Base-by-base conservation (phyloP, 2,888 invertebrate species). In the Strigamia crassipes region DNA sequence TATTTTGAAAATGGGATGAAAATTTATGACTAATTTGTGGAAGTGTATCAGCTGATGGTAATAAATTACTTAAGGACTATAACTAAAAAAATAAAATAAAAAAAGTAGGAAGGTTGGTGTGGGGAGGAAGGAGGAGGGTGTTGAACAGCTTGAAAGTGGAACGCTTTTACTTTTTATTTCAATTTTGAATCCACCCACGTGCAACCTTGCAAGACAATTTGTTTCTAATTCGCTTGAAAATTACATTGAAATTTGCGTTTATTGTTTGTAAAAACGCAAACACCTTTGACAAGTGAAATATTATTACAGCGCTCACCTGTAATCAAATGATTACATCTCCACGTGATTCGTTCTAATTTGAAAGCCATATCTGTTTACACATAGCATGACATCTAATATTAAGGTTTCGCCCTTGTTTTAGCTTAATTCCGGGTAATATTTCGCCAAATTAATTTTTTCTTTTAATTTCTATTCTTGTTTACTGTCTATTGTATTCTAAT, bases 401-500 rank as follows among this genome's bases (percentile, higher is more conserved):
- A 8, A 23, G 61, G 21, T 21, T 66, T 66, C 18, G 61, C 18
- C 61, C 61, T 66, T 66, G 61, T 66, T 66, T 66, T 66, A 12
- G 23, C 18, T 21, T 66, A 66, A 66, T 66, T 46, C 61, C 21
- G 61, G 21, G 8, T 66, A 23, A 66, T n/a, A 23, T 66, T 66
- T 18, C 21, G 1, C 61, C 61, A 66, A 66, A 66, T 66, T 66
- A 66, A 66, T 66, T 66, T 66, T 66, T 66, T 18, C 18, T 21
- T 21, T 66, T n/a, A 66, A 21, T 23, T 12, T 23, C 21, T 23
- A 66, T 46, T 46, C 46, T 23, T 66, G 61, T 66, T 66, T 66
- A 66, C 61, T 66, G 9, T 21, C 61, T 66, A 66, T 66, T 66
- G 61, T 66, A 66, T 66, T 66, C 61, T 66, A 66, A 66, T 66